A percentile compares a stretch with the other conserved stretches of the same genome.
These are phyloP conservation scores for Ophion obscuratus DNA, from an alignment of 2,888 invertebrate genomes.

Conservation along the genomic window DNA sequence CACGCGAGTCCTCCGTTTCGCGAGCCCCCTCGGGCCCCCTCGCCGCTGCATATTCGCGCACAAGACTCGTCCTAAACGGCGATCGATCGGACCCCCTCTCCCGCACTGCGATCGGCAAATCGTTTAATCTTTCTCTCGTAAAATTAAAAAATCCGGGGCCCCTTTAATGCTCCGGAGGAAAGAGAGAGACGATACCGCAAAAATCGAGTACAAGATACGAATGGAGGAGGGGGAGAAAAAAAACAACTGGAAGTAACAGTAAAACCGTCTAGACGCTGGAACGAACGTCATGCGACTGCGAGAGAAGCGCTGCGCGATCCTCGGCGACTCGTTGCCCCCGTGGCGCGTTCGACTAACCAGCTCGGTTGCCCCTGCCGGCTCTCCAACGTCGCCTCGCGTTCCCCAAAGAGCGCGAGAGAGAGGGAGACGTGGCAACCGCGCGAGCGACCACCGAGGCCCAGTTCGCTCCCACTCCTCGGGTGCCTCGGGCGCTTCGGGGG, in stretches of 20 bases:
- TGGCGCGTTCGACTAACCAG: constrained; percentile 23
- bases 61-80: too few species aligned
- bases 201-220: background rate
- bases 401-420: constrained; percentile 7
- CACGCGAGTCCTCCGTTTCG: constrained; percentile 36
- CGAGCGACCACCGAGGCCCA: constrained; percentile 47
- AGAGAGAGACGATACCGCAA: background rate
- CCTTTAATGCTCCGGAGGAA: too few species aligned
- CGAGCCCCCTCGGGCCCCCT: background rate
- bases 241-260: background rate
- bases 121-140: too few species aligned
- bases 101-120: too few species aligned
- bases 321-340: constrained; percentile 35
- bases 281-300: constrained; percentile 68
- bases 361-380: constrained; percentile 44
- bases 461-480: constrained; percentile 38
- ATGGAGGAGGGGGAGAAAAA: background rate
- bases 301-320: constrained; percentile 38
- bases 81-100: too few species aligned
- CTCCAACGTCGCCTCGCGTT: constrained; percentile 20
- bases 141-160: too few species aligned
- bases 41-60: too few species aligned
- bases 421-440: constrained; percentile 59
- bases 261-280: constrained; percentile 62
- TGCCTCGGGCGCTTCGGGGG: background rate